Base-by-base conservation (phyloP, 2,113 vertebrate species). In the Dolichotis patagonum region DNA sequence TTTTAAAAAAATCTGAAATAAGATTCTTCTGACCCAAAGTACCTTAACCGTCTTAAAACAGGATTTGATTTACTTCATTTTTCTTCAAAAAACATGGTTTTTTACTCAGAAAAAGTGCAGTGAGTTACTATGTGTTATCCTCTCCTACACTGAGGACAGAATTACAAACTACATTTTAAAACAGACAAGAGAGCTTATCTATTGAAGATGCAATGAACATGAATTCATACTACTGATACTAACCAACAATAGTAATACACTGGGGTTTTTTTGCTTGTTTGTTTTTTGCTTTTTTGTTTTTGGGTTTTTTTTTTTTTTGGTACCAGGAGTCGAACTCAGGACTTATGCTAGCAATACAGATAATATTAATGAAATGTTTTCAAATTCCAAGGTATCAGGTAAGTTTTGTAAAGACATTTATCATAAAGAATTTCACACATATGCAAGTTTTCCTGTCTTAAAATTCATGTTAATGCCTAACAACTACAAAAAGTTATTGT, bases 391-490 rank as follows among this genome's bases (percentile, higher is more conserved):
- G 49, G 5, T 95, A 38, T 56, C 73, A 52, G 65, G n/a, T 19
- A 82, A 32, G 69, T 90, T 94, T 67, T 69, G 24, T 77, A 84
- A 91, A 77, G 32, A 17, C 32, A 87, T 86, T 86, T 91, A 22
- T 91, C 84, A 65, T 84, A 96, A 95, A 90, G 16, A 2, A 85
- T 69, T 52, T 58, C 3, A 94, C 6, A 90, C 38, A 91, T 20
- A 78, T 63, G 67, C 52, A 85, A 65, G 62, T 89, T 86, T 86
- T 96, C 28, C 89, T 91, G 38, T 62, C 54, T 46, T 77, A 96
- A 49, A 88, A 35, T 12, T 75, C 26, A 16, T 24, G 3, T 46
- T 94, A 69, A 67, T 12, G 84, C 38, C 69, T 89, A 38, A n/a
- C 49, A 85, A 41, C 4, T 92, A 54, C 88, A 22, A 35, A 88